phyloP scores from a whole-genome alignment of 2,888 invertebrate genomes.

The Tachina fera region DNA sequence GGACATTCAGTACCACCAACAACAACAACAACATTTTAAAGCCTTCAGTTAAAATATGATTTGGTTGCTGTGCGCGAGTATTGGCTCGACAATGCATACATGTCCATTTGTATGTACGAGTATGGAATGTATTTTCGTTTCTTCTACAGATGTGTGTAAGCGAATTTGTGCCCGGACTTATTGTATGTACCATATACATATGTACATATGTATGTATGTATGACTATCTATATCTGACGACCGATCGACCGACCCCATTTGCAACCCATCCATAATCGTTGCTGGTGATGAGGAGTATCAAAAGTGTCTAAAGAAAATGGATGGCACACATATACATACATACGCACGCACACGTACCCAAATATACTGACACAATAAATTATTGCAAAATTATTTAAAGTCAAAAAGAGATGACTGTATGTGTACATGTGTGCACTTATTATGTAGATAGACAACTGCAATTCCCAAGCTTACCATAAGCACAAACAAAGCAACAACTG shows the following conservation, averaged over 20 bases:
- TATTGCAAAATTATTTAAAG: conserved; percentile 70
- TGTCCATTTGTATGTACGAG: conserved; percentile 43
- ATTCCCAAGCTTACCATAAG: conserved; percentile 62
- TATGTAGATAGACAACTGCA: conserved; percentile 50
- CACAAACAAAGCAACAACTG: conserved; percentile 20
- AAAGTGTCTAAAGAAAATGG: conserved; percentile 50
- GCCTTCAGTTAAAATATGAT: conserved; percentile 58
- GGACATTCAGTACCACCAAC: conserved; percentile 55
- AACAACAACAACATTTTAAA: conserved; percentile 35
- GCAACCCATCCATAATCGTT: conserved; percentile 16
- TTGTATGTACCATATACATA: conserved; percentile 47
- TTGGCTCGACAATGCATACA: conserved; percentile 42
- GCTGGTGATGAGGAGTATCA: conserved; percentile 16
- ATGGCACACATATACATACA: conserved; percentile 33
- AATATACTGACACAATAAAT: conserved; percentile 50
- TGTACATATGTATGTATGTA: not conserved
- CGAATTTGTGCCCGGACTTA: conserved; percentile 46
- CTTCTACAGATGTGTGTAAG: conserved; percentile 31
- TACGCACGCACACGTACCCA: conserved; percentile 1
- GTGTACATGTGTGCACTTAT: conserved; percentile 12
- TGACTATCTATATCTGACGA: conserved; percentile 17
- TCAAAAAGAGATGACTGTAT: conserved; percentile 71
- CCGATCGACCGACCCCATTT: not conserved
- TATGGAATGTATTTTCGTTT: conserved; percentile 50
- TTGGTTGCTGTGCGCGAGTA: conserved; percentile 64